Percentiles rank a stretch among this genome's conserved stretches.
Evolutionary conservation across 2,113 vertebrate genomes (phyloP).

Genomic region (Otis tarda): DNA sequence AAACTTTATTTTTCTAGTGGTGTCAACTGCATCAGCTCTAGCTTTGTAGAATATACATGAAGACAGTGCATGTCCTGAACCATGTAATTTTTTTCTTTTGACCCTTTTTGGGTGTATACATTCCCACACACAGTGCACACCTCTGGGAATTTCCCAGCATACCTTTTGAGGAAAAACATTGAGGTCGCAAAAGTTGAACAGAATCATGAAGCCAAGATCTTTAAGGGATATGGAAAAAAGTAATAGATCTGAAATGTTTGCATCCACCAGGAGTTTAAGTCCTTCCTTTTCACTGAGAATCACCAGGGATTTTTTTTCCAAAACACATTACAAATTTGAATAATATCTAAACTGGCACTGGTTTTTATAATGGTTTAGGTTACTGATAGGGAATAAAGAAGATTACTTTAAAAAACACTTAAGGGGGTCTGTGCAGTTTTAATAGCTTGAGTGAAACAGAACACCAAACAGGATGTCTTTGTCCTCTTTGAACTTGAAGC

Average conservation of each 20-base stretch:
- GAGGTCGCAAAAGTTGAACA: slow-evolving; percentile 35
- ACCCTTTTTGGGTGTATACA: background rate
- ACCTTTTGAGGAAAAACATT: slow-evolving; percentile 24
- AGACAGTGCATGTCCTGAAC: background rate
- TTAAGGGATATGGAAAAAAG: background rate
- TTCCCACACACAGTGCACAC: background rate
- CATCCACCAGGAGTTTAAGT: background rate
- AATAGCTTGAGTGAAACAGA: slow-evolving; percentile 81
- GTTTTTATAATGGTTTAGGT: slow-evolving; percentile 38
- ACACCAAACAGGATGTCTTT: slow-evolving; percentile 81
- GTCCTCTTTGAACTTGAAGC: slow-evolving; percentile 91
- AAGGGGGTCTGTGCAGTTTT: slow-evolving; percentile 73
- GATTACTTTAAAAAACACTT: slow-evolving; percentile 58
- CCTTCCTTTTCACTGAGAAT: background rate
- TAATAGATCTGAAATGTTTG: slow-evolving; percentile 4
- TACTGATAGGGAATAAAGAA: slow-evolving; percentile 46
- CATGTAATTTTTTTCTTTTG: background rate
- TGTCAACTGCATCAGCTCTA: background rate
- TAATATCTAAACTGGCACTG: background rate
- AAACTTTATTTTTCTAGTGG: background rate
- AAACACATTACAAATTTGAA: slow-evolving; percentile 40
- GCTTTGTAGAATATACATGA: background rate
- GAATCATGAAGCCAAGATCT: slow-evolving; percentile 34
- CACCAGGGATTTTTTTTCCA: background rate
- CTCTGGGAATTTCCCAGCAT: slow-evolving; percentile 27